These are phyloP conservation scores for Allolobophora icterica DNA, from an alignment of 2,888 invertebrate species.

Conservation along the genomic window DNA sequence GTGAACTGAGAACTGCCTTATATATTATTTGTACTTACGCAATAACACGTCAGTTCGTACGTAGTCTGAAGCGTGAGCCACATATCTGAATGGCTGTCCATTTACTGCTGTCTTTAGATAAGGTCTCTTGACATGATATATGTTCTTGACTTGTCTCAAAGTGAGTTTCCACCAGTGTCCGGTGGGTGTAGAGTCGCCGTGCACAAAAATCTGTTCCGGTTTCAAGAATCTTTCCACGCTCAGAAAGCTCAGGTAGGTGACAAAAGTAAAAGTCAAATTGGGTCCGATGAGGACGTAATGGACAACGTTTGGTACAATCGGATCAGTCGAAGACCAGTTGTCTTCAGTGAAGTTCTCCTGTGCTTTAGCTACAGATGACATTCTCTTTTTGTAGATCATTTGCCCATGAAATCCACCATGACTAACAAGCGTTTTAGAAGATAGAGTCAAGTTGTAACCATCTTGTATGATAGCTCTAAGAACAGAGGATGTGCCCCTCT, in stretches of 20 bases:
- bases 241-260: neutral
- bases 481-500: too few species aligned
- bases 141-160: neutral
- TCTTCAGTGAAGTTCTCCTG: too few species aligned
- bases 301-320: neutral
- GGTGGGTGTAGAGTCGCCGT: neutral
- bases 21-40: neutral
- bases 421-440: too few species aligned
- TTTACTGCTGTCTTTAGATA: neutral
- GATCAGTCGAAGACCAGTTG: too few species aligned
- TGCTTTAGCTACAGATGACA: too few species aligned
- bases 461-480: too few species aligned
- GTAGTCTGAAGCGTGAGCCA: neutral
- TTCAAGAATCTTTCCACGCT: constrained; percentile 18
- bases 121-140: neutral
- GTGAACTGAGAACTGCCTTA: too few species aligned
- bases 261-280: neutral
- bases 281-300: neutral
- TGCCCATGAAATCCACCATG: too few species aligned
- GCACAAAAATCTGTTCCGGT: neutral
- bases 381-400: too few species aligned
- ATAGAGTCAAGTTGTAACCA: too few species aligned
- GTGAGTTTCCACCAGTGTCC: constrained; percentile 21
- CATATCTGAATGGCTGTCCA: neutral
- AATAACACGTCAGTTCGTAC: neutral